phyloP scores from a whole-genome alignment of 2,888 invertebrate genomes.

The Anodontia alba region DNA sequence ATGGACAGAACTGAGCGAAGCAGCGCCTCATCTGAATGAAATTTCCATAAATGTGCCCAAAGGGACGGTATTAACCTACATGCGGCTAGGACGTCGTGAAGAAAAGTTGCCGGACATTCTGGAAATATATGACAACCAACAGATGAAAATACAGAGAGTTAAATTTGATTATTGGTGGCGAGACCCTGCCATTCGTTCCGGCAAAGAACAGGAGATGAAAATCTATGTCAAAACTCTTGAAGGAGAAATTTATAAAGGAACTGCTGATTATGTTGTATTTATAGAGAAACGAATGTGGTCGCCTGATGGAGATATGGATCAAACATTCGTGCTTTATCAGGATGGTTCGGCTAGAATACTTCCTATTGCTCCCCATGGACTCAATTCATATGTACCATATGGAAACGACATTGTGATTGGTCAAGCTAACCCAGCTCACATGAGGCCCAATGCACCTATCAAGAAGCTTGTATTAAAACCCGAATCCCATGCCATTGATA shows the following conservation, averaged over 20 bases:
- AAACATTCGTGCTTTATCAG: constrained; percentile 55
- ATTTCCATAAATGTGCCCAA: constrained; percentile 31
- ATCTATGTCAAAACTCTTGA: constrained; percentile 41
- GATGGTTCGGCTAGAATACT: constrained; percentile 56
- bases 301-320: constrained; percentile 48
- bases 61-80: constrained; percentile 20
- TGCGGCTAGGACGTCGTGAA: constrained; percentile 32
- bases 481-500: constrained; percentile 33
- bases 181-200: constrained; percentile 35
- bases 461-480: constrained; percentile 53
- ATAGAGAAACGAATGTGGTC: constrained; percentile 48
- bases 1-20: constrained; percentile 34
- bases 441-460: constrained; percentile 52
- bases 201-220: constrained; percentile 42
- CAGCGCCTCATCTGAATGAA: constrained; percentile 23
- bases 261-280: constrained; percentile 41
- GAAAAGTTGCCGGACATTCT: constrained; percentile 14
- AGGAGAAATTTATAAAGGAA: constrained; percentile 41
- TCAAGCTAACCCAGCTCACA: constrained; percentile 40
- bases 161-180: constrained; percentile 52
- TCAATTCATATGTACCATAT: constrained; percentile 56
- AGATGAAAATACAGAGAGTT: constrained; percentile 37
- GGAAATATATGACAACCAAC: constrained; percentile 35
- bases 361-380: constrained; percentile 52
- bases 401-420: constrained; percentile 63